Evolutionary conservation across 2,888 invertebrate species (phyloP).

Genomic region (Copidosoma aretas): DNA sequence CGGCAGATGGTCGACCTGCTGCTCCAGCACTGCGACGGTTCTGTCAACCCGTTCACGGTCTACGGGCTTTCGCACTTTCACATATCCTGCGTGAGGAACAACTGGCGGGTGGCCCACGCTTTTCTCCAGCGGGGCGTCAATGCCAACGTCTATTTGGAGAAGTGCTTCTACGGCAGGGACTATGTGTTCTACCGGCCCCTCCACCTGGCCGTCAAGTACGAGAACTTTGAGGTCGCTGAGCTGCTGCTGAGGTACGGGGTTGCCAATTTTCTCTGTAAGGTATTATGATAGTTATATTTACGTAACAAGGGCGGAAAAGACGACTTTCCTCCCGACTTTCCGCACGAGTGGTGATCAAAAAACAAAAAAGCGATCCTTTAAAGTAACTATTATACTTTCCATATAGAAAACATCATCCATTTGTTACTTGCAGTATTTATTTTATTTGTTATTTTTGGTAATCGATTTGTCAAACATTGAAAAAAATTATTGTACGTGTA

Average conservation of each 20-base stretch:
- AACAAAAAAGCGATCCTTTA: no score
- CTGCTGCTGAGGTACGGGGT: conserved; percentile 20
- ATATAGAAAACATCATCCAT: no score
- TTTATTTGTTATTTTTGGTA: no score
- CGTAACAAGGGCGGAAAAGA: no score
- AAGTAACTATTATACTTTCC: no score
- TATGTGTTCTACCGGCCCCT: conserved; percentile 32
- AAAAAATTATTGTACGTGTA: no score
- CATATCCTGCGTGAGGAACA: conserved; percentile 31
- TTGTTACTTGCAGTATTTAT: no score
- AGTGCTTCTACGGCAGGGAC: conserved; percentile 30
- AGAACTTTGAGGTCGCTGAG: conserved; percentile 29
- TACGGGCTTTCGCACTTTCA: conserved; percentile 37
- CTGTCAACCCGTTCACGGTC: conserved; percentile 28
- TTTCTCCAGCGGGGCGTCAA: conserved; percentile 28
- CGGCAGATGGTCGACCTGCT: conserved; percentile 19
- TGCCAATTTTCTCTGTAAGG: no score
- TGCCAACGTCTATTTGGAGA: conserved; percentile 27
- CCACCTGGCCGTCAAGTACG: conserved; percentile 29
- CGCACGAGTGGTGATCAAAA: no score
- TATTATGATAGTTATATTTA: no score
- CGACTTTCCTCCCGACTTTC: no score
- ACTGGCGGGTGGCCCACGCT: conserved; percentile 18
- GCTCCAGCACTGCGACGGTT: conserved; percentile 22
- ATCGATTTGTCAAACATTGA: no score